Percentiles rank a stretch among this genome's conserved stretches.
Conservation (phyloP, 2,888 invertebrate species). For the Drosophila infuscata region DNA sequence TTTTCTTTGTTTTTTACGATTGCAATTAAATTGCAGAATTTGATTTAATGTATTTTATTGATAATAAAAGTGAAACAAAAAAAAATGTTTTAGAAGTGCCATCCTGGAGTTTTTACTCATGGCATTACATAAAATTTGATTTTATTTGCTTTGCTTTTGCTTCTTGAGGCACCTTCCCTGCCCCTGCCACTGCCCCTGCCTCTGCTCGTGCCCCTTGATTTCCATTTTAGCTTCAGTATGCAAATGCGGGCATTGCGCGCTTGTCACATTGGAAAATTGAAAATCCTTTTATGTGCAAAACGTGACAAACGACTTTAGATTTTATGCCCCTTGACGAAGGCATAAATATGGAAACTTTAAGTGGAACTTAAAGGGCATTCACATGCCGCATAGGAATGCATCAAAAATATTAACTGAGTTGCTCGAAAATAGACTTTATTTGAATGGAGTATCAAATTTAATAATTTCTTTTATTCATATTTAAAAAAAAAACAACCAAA, state of each 20-base stretch:
- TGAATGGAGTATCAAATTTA: neutral
- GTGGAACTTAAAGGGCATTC: conserved; percentile 33
- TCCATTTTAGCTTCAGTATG: conserved; percentile 52
- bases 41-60: conserved; percentile 80
- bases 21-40: conserved; percentile 75
- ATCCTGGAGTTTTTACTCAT: conserved; percentile 38
- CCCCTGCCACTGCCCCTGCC: neutral
- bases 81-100: conserved; percentile 37
- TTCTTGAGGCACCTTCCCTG: conserved; percentile 6
- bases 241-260: conserved; percentile 63
- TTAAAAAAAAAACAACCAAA: no score
- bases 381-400: conserved; percentile 1
- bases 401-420: conserved; percentile 4
- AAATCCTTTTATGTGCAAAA: conserved; percentile 78
- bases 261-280: conserved; percentile 77
- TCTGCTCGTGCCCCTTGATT: neutral
- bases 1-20: conserved; percentile 66
- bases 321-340: conserved; percentile 53
- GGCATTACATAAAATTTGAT: conserved; percentile 67
- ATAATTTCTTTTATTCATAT: neutral
- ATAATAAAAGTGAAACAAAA: conserved; percentile 63
- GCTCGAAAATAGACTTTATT: neutral
- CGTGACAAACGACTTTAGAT: conserved; percentile 74
- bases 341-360: conserved; percentile 48
- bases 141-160: conserved; percentile 55